Evolutionary conservation across 2,113 vertebrate genomes (phyloP), one percentile per base, ranked within the genome.

Genomic region (Onychostruthus taczanowskii): DNA sequence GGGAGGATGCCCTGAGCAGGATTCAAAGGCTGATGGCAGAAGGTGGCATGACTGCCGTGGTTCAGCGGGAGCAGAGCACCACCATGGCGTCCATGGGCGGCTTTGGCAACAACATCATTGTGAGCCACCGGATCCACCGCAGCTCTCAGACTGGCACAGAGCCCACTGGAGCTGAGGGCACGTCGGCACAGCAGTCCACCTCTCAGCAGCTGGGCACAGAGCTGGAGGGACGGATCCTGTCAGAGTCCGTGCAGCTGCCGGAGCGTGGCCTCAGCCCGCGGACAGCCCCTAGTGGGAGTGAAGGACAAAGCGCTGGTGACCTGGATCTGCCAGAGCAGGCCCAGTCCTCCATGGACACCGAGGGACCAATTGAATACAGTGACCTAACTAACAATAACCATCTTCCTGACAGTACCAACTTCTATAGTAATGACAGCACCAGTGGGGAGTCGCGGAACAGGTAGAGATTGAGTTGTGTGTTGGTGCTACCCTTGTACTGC

Each of bases 21-120:
- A 99, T 99, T 97, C 99, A 99, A 47, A 98, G 99, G 59, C 98
- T 99, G 85, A 99, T 99, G 90, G 99, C 99, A 0, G 99, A 99
- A 89, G 99, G 99, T 6, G 99, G 99, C 20, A 99, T 99, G 99
- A 99, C 99, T 0, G 99, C 99, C 0, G 99, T 99, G 97, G 99
- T 99, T 22, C 99, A 99, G 97, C 97, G 99, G 61, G 99, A 99
- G 96, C 99, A 99, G 98, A 99, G 99, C 98, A 99, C 99, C 96
- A 99, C 99, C 88, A 99, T 99, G 99, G 99, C 99, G 1, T 99
- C 99, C 72, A 99, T 99, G 99, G 99, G 99, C 0, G 99, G 99
- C 94, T 99, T 99, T 7, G 99, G 99, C 62, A 99, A 99, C 98
- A 99, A 99, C 97, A 99, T 99, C 96, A 99, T 99, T 2, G 99